Evolutionary conservation across 2,113 vertebrate species (phyloP).

Genomic region (Dromas ardeola): DNA sequence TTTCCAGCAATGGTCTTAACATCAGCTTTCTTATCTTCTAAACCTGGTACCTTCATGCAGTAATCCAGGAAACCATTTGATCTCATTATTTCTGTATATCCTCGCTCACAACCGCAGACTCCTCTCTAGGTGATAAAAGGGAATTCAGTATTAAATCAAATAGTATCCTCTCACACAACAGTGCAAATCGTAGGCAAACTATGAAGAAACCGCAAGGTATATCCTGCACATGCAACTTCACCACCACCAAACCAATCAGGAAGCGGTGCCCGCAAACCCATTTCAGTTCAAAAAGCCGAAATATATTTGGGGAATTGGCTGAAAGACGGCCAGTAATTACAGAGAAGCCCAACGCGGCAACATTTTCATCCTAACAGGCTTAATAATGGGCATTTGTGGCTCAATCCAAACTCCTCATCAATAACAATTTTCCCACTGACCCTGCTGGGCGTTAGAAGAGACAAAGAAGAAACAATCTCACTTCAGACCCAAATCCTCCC

Average conservation of each 20-base stretch:
- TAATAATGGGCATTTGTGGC: not conserved
- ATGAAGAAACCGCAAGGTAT: not conserved
- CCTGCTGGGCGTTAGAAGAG: not conserved
- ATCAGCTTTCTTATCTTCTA: slow-evolving; percentile 93
- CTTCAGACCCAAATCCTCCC: not conserved
- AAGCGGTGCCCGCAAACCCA: not conserved
- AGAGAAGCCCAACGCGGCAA: not conserved
- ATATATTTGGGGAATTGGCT: not conserved
- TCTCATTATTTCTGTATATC: slow-evolving; percentile 95
- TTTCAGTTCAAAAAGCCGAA: not conserved
- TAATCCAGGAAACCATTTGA: slow-evolving; percentile 96
- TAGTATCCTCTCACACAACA: not conserved
- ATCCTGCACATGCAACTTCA: not conserved
- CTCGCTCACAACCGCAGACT: slow-evolving; percentile 92
- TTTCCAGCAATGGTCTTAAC: slow-evolving; percentile 92
- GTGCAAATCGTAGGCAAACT: not conserved
- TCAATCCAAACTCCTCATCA: not conserved
- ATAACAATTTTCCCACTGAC: not conserved
- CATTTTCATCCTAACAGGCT: not conserved
- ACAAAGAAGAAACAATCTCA: not conserved
- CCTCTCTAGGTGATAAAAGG: slow-evolving; percentile 81
- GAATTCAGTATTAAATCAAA: slow-evolving; percentile 15
- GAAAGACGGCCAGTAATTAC: not conserved
- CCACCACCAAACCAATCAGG: not conserved
- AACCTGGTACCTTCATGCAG: slow-evolving; percentile 93